These are phyloP conservation scores for Clivina fossor DNA, from an alignment of 2,888 invertebrate species.

Conservation along the genomic window DNA sequence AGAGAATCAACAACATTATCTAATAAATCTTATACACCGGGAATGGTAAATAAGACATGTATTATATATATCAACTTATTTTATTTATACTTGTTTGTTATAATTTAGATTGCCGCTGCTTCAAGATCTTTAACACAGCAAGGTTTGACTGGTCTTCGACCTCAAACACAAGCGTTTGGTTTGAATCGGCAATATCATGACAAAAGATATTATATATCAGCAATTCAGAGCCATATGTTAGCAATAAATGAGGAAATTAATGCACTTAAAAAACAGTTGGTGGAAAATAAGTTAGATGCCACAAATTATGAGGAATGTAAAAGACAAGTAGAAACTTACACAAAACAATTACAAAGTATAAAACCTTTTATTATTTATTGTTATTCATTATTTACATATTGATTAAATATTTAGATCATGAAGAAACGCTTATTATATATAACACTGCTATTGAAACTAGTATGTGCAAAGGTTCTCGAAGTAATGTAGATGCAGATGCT, in stretches of 20 bases:
- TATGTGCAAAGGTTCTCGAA: conserved; percentile 35
- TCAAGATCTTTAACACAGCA: conserved; percentile 45
- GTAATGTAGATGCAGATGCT: conserved; percentile 36
- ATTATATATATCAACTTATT: too few relatives aligned
- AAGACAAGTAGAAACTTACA: conserved; percentile 33
- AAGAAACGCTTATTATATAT: conserved; percentile 36
- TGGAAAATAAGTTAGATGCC: conserved; percentile 33
- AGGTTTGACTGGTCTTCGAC: conserved; percentile 40
- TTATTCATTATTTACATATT: too few relatives aligned
- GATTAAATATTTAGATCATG: conserved; percentile 33
- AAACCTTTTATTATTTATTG: not conserved
- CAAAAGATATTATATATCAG: conserved; percentile 37
- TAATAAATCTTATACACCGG: conserved; percentile 23
- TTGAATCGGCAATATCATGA: conserved; percentile 42
- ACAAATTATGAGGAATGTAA: conserved; percentile 33
- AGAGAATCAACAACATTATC: conserved; percentile 7
- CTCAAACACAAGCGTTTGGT: conserved; percentile 38
- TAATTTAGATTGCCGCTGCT: conserved; percentile 35
- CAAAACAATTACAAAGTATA: conserved; percentile 27
- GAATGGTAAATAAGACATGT: too few relatives aligned
- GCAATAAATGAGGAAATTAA: conserved; percentile 37
- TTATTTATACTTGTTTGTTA: too few relatives aligned
- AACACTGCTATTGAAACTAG: conserved; percentile 38
- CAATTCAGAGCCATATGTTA: conserved; percentile 38
- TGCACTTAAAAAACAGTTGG: conserved; percentile 33